A percentile compares a stretch with the other conserved stretches of the same genome.
Conservation (phyloP, 2,888 invertebrate genomes). For the Graphium colonna region DNA sequence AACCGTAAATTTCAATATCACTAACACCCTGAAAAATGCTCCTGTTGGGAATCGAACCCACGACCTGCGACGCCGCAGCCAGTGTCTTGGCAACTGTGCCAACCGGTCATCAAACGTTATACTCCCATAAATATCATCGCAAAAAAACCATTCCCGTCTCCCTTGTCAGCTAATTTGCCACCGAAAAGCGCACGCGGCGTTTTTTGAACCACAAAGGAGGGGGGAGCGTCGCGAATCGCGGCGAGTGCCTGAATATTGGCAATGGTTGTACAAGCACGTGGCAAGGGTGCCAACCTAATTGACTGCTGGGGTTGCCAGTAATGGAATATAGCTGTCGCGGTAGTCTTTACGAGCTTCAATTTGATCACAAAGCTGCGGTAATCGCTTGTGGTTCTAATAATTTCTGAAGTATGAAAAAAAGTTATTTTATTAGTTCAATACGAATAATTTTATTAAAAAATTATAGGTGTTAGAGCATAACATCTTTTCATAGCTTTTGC, state of each 20-base stretch:
- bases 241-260: conserved; percentile 60
- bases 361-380: not conserved
- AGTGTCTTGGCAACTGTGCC: too few species aligned
- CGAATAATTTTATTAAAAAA: not conserved
- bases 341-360: conserved; percentile 27
- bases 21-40: too few species aligned
- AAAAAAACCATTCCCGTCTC: not conserved
- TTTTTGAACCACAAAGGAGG: conserved; percentile 32
- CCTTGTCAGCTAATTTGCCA: conserved; percentile 36
- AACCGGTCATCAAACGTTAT: too few species aligned
- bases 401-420: too few species aligned
- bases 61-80: too few species aligned
- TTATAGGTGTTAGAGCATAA: too few species aligned
- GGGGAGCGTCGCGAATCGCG: conserved; percentile 66
- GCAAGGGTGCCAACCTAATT: conserved; percentile 34
- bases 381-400: too few species aligned
- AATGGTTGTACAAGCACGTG: conserved; percentile 68
- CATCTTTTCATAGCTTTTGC: too few species aligned
- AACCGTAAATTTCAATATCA: too few species aligned
- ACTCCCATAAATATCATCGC: not conserved
- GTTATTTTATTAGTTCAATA: too few species aligned
- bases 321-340: conserved; percentile 39
- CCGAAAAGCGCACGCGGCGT: conserved; percentile 26
- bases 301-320: conserved; percentile 33
- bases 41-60: too few species aligned